phyloP scores from a whole-genome alignment of 2,113 vertebrate species.

The Candoia aspera region DNA sequence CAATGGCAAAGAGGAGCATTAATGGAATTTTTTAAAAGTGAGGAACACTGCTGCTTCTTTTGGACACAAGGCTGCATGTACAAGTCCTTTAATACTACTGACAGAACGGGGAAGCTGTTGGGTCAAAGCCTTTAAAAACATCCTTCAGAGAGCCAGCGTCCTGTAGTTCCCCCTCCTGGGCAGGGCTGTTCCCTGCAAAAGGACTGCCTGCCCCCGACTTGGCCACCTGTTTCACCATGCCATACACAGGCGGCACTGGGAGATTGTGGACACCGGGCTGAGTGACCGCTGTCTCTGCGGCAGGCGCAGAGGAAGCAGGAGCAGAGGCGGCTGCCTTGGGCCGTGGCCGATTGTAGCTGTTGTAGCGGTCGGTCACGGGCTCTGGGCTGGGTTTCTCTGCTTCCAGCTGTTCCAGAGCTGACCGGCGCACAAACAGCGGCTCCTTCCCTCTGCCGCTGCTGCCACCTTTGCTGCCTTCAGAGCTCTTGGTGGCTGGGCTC shows the following conservation, averaged over 20 bases:
- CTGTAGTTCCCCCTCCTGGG: conserved; percentile 79
- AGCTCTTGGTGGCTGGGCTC: conserved; percentile 53
- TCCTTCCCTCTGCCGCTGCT: conserved; percentile 79
- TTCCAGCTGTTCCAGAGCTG: conserved; percentile 86
- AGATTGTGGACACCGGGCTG: conserved; percentile 84
- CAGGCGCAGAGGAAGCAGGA: neutral
- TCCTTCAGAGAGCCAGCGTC: conserved; percentile 92
- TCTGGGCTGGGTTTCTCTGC: conserved; percentile 63
- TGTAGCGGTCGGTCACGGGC: conserved; percentile 83
- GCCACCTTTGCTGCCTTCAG: conserved; percentile 36
- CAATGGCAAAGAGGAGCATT: conserved; percentile 48
- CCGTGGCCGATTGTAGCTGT: conserved; percentile 91
- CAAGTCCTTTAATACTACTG: conserved; percentile 76
- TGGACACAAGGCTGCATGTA: neutral
- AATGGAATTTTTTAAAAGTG: conserved; percentile 21
- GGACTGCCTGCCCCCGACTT: conserved; percentile 85
- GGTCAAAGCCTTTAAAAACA: conserved; percentile 96
- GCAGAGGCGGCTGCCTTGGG: conserved; percentile 77
- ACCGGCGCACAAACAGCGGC: conserved; percentile 86
- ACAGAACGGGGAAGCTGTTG: conserved; percentile 93
- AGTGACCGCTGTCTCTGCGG: conserved; percentile 36
- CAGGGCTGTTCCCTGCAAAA: conserved; percentile 86
- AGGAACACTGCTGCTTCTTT: neutral
- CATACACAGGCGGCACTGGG: conserved; percentile 85
- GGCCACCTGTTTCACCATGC: conserved; percentile 80